Base-by-base conservation (phyloP, 2,888 invertebrate species). In the Drosophila paracracens region DNA sequence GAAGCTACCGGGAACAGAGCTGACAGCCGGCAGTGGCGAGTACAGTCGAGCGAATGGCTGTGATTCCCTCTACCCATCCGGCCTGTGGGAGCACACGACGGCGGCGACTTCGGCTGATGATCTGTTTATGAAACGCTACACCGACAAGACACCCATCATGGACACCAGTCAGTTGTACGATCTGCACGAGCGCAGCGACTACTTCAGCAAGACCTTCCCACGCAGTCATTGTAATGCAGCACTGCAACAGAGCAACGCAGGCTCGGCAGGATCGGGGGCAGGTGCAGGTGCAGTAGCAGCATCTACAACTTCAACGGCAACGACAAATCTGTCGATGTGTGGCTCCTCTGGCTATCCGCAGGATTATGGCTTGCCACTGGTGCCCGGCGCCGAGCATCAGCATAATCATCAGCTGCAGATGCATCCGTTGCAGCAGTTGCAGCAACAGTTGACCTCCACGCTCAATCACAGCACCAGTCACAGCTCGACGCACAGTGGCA, bases 41-140 rank as follows among this genome's bases (percentile, higher is more conserved):
- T 97, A 97, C 91, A 96, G 95, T 80, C 94, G 96, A 46, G 96
- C 96, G 83, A 95, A 94, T 71, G 95, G 94, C 73, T 95, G 95
- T 72, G 96, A 96, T 88, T 96, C 96, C 2, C 93, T 97, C 10
- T 97, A 97, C 91, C 96, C 97, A 18, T 96, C 96, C 21, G 96
- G 96, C 16, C 93, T 97, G 56, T 97, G 97, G 97, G 96, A 96
- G 82, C 84, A 92, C 52, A 78, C 88, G 21, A 77, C 70, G 2
- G 40, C 68, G 81, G 82, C 91, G 60, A 91, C 88, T 16, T 92
- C 92, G 0, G 92, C 92, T 2, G 93, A 93, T 68, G 93, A 93
- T 76, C 76, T 93, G 65, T 95, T 94, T 90, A 92, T 95, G 75
- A 95, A 95, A 58, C 94, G 95, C 53, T 96, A 96, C 90, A 95